Conservation (phyloP, 2,888 invertebrate genomes). For the Meloe dianella region DNA sequence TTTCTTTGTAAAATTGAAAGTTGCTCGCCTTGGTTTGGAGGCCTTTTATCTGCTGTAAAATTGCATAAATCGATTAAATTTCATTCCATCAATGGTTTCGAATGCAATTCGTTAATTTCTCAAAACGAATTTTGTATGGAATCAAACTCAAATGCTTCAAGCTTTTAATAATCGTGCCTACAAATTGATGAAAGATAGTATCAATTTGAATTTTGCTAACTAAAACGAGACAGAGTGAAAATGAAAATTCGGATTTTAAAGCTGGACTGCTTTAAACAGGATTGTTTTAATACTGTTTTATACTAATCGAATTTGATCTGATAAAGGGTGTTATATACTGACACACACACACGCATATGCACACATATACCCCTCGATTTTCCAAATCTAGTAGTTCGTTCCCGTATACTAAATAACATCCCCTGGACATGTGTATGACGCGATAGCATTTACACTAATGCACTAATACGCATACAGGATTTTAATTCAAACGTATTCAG, state of each 20-base stretch:
- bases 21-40: neutral
- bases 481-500: conserved; percentile 56
- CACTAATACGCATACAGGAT: conserved; percentile 52
- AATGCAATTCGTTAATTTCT: conserved; percentile 14
- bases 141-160: conserved; percentile 29
- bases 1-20: neutral
- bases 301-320: conserved; percentile 65
- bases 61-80: conserved; percentile 6
- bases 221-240: conserved; percentile 27
- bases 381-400: conserved; percentile 25
- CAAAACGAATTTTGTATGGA: neutral
- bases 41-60: neutral
- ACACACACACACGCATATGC: conserved; percentile 19
- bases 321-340: conserved; percentile 50
- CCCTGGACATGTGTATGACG: conserved; percentile 52
- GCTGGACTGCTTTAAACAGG: conserved; percentile 59
- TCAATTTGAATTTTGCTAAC: neutral
- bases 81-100: conserved; percentile 1
- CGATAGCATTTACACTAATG: conserved; percentile 55
- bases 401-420: conserved; percentile 22
- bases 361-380: conserved; percentile 33
- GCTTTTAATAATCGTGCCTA: neutral
- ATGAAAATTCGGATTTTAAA: conserved; percentile 40
- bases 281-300: conserved; percentile 67
- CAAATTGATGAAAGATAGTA: neutral